These are phyloP conservation scores for Campylorhamphus procurvoides DNA, from an alignment of 2,113 vertebrate genomes.

Conservation along the genomic window DNA sequence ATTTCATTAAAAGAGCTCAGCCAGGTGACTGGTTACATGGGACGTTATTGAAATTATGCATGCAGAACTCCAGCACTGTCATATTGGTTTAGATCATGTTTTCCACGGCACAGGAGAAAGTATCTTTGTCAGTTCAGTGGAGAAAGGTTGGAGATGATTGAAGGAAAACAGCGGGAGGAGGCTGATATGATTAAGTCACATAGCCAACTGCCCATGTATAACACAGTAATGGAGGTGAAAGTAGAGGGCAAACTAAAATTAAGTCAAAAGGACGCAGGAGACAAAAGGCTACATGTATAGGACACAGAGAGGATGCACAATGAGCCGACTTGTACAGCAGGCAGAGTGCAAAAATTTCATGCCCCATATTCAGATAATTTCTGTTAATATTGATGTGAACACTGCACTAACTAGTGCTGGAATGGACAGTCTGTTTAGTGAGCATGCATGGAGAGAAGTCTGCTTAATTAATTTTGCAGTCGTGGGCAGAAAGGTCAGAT, in stretches of 20 bases:
- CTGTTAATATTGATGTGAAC: not conserved
- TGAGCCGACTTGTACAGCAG: not conserved
- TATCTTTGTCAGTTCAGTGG: constrained; percentile 34
- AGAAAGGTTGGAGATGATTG: constrained; percentile 60
- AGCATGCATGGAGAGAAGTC: not conserved
- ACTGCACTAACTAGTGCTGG: not conserved
- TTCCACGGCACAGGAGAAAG: not conserved
- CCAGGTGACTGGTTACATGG: not conserved
- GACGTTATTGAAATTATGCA: constrained; percentile 4
- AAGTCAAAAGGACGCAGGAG: constrained; percentile 35
- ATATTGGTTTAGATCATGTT: constrained; percentile 19
- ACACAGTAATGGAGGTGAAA: constrained; percentile 46
- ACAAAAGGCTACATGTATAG: not conserved
- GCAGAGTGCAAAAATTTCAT: not conserved
- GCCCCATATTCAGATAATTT: not conserved
- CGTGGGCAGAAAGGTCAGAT: not conserved
- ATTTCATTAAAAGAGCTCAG: constrained; percentile 27
- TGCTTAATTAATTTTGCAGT: constrained; percentile 33
- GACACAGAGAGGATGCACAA: not conserved
- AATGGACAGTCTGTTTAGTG: not conserved
- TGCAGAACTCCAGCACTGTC: constrained; percentile 16
- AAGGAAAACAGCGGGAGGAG: constrained; percentile 53
- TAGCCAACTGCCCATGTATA: constrained; percentile 50
- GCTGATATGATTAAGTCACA: constrained; percentile 35
- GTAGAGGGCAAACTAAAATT: constrained; percentile 56